These are phyloP conservation scores for Ladona fulva DNA, from an alignment of 1,140 invertebrate species.

Conservation along the genomic window DNA sequence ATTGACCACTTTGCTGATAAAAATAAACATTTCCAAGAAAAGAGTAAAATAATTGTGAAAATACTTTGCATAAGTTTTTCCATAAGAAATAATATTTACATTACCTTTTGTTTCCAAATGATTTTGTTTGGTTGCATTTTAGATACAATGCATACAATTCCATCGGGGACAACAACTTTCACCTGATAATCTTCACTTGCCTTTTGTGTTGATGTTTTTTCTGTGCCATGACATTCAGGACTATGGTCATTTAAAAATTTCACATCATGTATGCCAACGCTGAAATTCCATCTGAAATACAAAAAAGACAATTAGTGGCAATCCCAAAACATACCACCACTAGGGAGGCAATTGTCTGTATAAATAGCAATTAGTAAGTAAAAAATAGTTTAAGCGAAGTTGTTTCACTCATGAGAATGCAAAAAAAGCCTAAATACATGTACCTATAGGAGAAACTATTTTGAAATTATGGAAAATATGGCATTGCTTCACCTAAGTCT, in stretches of 20 bases:
- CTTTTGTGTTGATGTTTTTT: conserved; percentile 26
- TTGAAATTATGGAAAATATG: no score
- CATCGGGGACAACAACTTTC: conserved; percentile 63
- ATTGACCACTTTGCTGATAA: neutral
- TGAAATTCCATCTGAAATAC: conserved; percentile 81
- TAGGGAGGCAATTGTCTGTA: no score
- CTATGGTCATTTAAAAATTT: conserved; percentile 43
- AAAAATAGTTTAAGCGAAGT: no score
- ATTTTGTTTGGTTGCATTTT: conserved; percentile 43
- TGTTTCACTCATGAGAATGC: no score
- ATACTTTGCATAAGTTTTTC: no score
- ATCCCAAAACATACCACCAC: no score
- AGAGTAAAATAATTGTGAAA: no score
- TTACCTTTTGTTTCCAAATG: conserved; percentile 63
- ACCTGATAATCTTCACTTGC: conserved; percentile 43
- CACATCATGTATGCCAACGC: conserved; percentile 79
- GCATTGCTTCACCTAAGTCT: no score
- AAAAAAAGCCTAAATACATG: no score
- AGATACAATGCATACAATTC: conserved; percentile 54
- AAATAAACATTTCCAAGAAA: no score
- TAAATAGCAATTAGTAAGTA: no score
- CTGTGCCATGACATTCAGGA: conserved; percentile 40
- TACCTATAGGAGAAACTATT: no score
- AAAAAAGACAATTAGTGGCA: conserved; percentile 21
- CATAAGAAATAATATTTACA: neutral